Evolutionary conservation across 2,888 invertebrate genomes (phyloP), one percentile per base, ranked within the genome.

Genomic region (Eudemis profundana): DNA sequence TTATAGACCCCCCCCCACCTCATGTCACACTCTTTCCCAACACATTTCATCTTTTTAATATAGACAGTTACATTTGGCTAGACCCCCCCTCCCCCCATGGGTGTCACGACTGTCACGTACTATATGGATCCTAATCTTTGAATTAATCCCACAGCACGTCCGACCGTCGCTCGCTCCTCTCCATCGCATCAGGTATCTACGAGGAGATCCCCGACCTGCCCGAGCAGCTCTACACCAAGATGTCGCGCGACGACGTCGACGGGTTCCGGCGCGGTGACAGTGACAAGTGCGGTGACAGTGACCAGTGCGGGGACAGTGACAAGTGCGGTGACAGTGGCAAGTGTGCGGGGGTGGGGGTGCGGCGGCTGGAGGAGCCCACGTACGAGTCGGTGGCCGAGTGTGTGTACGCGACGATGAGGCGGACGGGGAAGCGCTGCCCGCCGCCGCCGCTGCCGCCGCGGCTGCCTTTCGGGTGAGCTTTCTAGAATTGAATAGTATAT

Each of bases 181-280:
- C 95, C 0, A 77, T 94, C 3, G 93, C 94, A 17, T 95, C 95
- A 0, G 95, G 95, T 46, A 94, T 95, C 70, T 95, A 95, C 81
- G 95, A 95, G 76, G 95, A 95, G 84, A 95, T 95, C 69, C 83
- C 93, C 0, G 95, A 95, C 61, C 73, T 80, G 68, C 83, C 86
- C n/a, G 72, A 66, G 12, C 38, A 63, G 17, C 29, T 47, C 1
- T 59, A 59, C 65, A 53, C 59, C 0, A 14, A n/a, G 2, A 65
- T 60, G 65, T 46, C 59, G 21, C 65, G 65, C 46, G 65, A 64
- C 59, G 44, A 17, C 17, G 44, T 27, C 33, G 63, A 50, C 50
- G 42, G 40, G 3, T 40, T 23, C 23, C 4, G 2, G 12, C 1
- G 17, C 27, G 1, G 1, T n/a, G n/a, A n/a, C n/a, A n/a, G n/a